phyloP scores from a whole-genome alignment of 1,140 invertebrate species.

The Globodera ellingtonae region DNA sequence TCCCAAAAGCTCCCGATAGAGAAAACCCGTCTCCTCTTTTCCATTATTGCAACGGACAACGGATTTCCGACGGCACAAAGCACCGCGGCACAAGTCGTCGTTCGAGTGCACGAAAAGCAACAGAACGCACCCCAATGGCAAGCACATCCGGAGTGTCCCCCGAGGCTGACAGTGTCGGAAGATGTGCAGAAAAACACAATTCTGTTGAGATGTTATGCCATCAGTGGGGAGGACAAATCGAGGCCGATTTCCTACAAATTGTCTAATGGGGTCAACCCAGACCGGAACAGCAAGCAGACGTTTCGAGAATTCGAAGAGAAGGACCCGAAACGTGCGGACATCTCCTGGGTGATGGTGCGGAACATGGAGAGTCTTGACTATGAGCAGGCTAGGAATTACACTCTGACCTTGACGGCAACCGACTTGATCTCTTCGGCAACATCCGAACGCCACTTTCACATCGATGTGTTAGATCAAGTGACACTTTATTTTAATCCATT shows the following conservation, averaged over 20 bases:
- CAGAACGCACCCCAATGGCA: constrained; percentile 54
- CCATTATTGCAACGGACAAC: constrained; percentile 58
- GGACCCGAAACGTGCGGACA: constrained; percentile 34
- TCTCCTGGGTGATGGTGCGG: constrained; percentile 56
- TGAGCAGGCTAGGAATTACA: constrained; percentile 59
- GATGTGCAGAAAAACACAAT: constrained; percentile 43
- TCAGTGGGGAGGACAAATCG: constrained; percentile 38
- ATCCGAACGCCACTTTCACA: constrained; percentile 48
- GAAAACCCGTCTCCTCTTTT: constrained; percentile 45
- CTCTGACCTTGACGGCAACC: constrained; percentile 60
- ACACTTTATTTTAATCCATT: too few relatives aligned
- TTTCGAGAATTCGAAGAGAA: constrained; percentile 61
- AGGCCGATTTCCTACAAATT: constrained; percentile 57
- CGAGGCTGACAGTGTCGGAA: constrained; percentile 5
- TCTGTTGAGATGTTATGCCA: constrained; percentile 52
- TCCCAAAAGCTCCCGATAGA: constrained; percentile 44
- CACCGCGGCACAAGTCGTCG: constrained; percentile 46
- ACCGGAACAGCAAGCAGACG: constrained; percentile 53
- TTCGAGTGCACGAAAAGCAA: constrained; percentile 55
- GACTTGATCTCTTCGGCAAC: constrained; percentile 53
- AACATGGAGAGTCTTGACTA: constrained; percentile 62
- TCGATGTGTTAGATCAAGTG: constrained; percentile 46
- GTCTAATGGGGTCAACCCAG: constrained; percentile 53
- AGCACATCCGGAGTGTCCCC: constrained; percentile 15
- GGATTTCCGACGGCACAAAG: constrained; percentile 51